phyloP scores from a whole-genome alignment of 2,113 vertebrate genomes.

The Neolamprologus longior region DNA sequence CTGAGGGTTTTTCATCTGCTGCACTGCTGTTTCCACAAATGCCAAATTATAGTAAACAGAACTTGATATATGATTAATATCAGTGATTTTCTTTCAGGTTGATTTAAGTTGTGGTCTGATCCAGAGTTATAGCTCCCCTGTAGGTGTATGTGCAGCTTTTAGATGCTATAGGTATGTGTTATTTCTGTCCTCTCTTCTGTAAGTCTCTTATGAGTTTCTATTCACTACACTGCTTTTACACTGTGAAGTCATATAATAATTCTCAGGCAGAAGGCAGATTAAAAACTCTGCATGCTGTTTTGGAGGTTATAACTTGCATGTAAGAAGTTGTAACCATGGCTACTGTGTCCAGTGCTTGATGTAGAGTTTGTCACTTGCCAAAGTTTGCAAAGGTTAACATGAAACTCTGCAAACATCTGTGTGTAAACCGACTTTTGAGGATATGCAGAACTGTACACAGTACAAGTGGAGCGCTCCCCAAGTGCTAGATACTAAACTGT shows the following conservation, averaged over 20 bases:
- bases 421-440: neutral
- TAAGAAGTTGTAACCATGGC: neutral
- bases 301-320: neutral
- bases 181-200: neutral
- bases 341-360: neutral
- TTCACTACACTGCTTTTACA: neutral
- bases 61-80: neutral
- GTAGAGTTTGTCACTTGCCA: neutral
- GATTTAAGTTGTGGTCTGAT: neutral
- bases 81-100: neutral
- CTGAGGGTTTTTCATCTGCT: conserved; percentile 8
- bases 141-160: neutral
- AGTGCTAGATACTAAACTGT: neutral
- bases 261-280: neutral
- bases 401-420: neutral
- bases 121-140: neutral
- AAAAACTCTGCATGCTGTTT: neutral
- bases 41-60: neutral
- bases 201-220: neutral
- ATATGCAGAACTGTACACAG: neutral
- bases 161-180: neutral
- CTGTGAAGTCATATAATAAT: neutral
- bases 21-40: neutral
- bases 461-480: neutral
- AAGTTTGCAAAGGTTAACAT: neutral